Evolutionary conservation across 2,797 vertebrate species (phyloP).

Genomic region (Cyclura pinguis): DNA sequence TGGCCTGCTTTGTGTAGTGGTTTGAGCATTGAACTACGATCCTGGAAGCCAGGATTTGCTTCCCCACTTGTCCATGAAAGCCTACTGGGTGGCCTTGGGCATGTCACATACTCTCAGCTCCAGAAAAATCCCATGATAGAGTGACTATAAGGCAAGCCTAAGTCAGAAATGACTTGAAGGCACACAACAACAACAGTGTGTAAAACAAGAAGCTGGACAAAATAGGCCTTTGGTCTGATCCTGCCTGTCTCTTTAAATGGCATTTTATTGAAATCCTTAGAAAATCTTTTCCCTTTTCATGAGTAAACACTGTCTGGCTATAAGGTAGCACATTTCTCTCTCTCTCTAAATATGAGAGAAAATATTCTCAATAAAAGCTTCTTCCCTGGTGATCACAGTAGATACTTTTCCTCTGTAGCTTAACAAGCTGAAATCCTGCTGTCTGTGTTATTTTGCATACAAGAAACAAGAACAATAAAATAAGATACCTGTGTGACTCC

Average conservation of each 20-base stretch:
- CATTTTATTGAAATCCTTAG: slow-evolving; percentile 38
- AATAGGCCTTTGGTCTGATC: neutral
- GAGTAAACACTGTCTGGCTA: slow-evolving; percentile 34
- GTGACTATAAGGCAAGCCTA: too few species aligned
- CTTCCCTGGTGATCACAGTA: slow-evolving; percentile 44
- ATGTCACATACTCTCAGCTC: too few species aligned
- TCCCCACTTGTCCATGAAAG: too few species aligned
- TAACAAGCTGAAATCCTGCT: slow-evolving; percentile 51
- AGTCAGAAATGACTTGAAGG: too few species aligned
- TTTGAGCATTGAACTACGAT: too few species aligned
- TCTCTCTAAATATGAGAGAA: slow-evolving; percentile 26
- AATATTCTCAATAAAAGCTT: slow-evolving; percentile 26
- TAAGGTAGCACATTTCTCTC: neutral
- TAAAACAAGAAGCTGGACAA: neutral
- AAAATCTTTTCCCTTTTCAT: slow-evolving; percentile 6
- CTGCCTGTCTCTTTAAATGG: neutral
- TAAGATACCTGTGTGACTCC: neutral
- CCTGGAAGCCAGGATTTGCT: too few species aligned
- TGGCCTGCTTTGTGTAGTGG: neutral
- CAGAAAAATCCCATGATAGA: too few species aligned
- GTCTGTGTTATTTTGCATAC: slow-evolving; percentile 37
- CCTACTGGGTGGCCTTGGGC: too few species aligned
- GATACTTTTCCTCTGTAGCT: slow-evolving; percentile 43
- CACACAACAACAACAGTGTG: neutral
- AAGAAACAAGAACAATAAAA: slow-evolving; percentile 11